A percentile compares a stretch with the other conserved stretches of the same genome.
Conservation (phyloP, 1,140 invertebrate species). For the Gryon sp. region DNA sequence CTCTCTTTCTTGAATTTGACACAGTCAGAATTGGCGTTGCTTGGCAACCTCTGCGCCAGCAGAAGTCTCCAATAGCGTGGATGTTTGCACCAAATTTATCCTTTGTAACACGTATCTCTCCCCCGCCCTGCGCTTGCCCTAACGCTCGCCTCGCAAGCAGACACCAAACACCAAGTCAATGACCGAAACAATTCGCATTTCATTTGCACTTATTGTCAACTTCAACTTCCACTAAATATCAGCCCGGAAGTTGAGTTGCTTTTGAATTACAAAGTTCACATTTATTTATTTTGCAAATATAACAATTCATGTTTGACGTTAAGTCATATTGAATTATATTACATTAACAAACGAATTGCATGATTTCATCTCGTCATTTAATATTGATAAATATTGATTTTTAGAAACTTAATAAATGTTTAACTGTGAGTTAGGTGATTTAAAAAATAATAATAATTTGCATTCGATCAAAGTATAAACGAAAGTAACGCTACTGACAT, state of each 20-base stretch:
- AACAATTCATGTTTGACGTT: too few species aligned
- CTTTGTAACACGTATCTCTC: slow-evolving; percentile 54
- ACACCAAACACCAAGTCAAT: slow-evolving; percentile 60
- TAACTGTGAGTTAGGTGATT: too few species aligned
- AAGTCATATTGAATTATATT: too few species aligned
- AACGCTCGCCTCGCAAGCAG: slow-evolving; percentile 6
- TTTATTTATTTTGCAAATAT: background rate
- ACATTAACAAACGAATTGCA: too few species aligned
- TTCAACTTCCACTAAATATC: background rate
- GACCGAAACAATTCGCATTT: slow-evolving; percentile 60
- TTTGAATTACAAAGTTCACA: background rate
- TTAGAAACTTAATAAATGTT: too few species aligned
- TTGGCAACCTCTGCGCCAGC: slow-evolving; percentile 73
- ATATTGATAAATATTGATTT: too few species aligned
- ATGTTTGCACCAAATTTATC: slow-evolving; percentile 74
- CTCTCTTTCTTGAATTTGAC: slow-evolving; percentile 74
- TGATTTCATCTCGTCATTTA: too few species aligned
- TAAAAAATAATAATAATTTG: too few species aligned
- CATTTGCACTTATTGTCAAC: slow-evolving; percentile 38
- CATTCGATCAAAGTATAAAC: too few species aligned
- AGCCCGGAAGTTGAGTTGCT: background rate
- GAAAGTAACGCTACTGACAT: too few species aligned
- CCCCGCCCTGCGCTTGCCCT: background rate
- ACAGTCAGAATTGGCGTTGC: slow-evolving; percentile 77
- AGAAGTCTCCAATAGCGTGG: slow-evolving; percentile 73